Conservation (phyloP, 2,888 invertebrate species). For the Phyllotreta cruciferae region DNA sequence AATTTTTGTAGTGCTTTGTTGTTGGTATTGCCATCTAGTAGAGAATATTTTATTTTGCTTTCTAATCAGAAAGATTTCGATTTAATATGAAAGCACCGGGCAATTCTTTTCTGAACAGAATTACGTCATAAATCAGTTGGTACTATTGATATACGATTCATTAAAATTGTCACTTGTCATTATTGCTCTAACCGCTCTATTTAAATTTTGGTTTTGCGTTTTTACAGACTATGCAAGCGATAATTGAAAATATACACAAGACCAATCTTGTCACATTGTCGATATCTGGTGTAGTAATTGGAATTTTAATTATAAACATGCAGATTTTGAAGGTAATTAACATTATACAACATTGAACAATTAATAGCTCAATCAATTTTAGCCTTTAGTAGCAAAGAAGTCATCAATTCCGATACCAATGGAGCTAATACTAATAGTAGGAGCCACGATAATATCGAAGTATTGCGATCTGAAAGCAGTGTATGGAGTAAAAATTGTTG, state of each 20-base stretch:
- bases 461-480: constrained; percentile 63
- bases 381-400: constrained; percentile 67
- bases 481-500: constrained; percentile 67
- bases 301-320: constrained; percentile 14
- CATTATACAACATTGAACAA: no score
- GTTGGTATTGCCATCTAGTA: no score
- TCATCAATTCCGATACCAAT: constrained; percentile 76
- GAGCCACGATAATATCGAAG: constrained; percentile 71
- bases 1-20: background rate
- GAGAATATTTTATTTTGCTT: no score
- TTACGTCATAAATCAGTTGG: no score
- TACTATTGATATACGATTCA: no score
- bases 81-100: no score
- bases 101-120: no score
- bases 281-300: constrained; percentile 21
- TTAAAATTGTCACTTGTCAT: no score
- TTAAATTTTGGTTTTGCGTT: no score
- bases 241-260: constrained; percentile 18
- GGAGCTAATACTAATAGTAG: constrained; percentile 74
- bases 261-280: constrained; percentile 6
- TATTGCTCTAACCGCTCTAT: no score
- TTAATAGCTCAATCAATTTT: background rate
- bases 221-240: constrained; percentile 22
- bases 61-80: no score
- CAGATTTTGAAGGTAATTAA: constrained; percentile 21